Evolutionary conservation across 2,797 vertebrate genomes (phyloP), one percentile per base, ranked within the genome.

Genomic region (Triplophysa bombifrons): DNA sequence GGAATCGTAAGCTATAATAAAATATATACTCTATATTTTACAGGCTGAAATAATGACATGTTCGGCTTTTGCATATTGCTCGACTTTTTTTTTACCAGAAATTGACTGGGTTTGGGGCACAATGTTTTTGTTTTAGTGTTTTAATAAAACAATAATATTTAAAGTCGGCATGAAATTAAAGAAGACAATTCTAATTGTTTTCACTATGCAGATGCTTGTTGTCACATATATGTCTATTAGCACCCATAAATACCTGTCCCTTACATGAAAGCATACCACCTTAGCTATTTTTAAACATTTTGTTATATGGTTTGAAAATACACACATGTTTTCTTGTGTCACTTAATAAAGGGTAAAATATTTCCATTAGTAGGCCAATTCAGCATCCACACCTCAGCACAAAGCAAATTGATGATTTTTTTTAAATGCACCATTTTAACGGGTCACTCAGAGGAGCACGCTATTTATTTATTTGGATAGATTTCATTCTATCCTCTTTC

Each of bases 301-400:
- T 76, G 9, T 25, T 27, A 25, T 60, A 14, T 16, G 27, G 14
- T 48, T 48, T 7, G 38, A 4, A 68, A 67, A 20, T 48, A 66
- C 65, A 17, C 34, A 25, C 8, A 41, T 44, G 7, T 74, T n/a
- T 68, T 17, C 38, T 27, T 1, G 3, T 41, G 38, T 70, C 4
- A 3, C 19, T 50, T 63, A 22, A 61, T 71, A 71, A 51, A 78
- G 44, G 2, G 44, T 61, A 11, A 20, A 63, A 63, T 51, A 71
- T 78, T 71, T 71, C 30, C 30, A 78, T 71, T 78, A 27, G 56
- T n/a, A 41, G 11, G 30, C n/a, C 14, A 63, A 38, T 71, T 63
- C 11, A 63, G 14, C 46, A 41, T 63, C 44, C 41, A 30, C 74
- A 61, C 41, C 55, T 61, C 55, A 70, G 25, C 25, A 69, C 56